Evolutionary conservation across 2,113 vertebrate genomes (phyloP), one percentile per base, ranked within the genome.

Genomic region (Cranoglanis bouderius): DNA sequence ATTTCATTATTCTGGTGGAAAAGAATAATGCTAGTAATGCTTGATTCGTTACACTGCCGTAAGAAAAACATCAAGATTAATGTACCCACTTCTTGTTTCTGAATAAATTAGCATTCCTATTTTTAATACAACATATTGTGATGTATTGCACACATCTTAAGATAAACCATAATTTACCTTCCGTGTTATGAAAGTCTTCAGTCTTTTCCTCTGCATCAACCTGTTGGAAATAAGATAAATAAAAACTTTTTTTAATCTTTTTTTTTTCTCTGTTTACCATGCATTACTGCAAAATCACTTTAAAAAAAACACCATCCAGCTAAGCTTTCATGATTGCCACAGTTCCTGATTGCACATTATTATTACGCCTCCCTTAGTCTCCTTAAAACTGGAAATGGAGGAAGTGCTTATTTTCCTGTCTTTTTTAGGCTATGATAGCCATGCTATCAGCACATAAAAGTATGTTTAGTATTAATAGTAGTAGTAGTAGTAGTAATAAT

Each of bases 141-240:
- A 21, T 61, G 8, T 55, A 89, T 13, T 72, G 49, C 40, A 51
- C 19, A 51, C 49, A 78, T 49, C 13, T 78, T 53, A 29, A 77
- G 32, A 70, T n/a, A 70, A 85, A 77, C 38, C 9, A 85, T 32
- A 16, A 67, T 87, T 93, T 93, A 95, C 95, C 95, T 87, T 84
- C 19, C 19, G 38, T 80, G 49, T 8, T 84, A 32, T n/a, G 86
- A 0, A 18, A 57, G 16, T 89, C 90, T 19, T 80, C 29, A 80
- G 29, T 53, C 26, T n/a, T 46, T 18, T 86, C 84, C 14, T 91
- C 90, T 75, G 3, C 13, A 9, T 59, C 80, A 35, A 57, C 32
- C 51, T 82, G 51, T 3, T 80, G 14, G 51, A 78, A 51, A n/a
- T 16, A 51, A 78, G 10, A 78, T 14, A 29, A 29, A 75, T 4